phyloP scores from a whole-genome alignment of 2,113 vertebrate genomes.

The Ovibos moschatus region DNA sequence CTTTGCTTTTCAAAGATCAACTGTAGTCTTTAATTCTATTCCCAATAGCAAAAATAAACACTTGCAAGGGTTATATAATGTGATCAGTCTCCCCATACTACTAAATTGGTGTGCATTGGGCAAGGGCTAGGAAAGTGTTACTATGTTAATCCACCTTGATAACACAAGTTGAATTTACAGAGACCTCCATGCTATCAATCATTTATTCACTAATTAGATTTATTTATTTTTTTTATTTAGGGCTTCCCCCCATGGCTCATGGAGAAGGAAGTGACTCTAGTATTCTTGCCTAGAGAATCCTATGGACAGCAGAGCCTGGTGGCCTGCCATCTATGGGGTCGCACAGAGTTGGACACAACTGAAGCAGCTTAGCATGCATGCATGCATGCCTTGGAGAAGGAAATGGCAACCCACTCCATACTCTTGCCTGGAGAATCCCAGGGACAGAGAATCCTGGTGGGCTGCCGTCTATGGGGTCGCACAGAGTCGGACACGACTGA shows the following conservation, averaged over 20 bases:
- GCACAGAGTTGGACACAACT: not conserved
- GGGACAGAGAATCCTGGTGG: not conserved
- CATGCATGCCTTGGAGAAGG: not conserved
- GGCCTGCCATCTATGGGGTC: not conserved
- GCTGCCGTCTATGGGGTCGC: not conserved
- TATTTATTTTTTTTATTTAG: not conserved
- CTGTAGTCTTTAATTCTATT: not conserved
- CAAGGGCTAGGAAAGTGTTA: not conserved
- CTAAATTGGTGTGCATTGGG: not conserved
- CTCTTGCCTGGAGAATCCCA: not conserved
- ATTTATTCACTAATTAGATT: not conserved
- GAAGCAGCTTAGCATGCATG: not conserved
- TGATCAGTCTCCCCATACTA: not conserved
- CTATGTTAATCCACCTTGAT: not conserved
- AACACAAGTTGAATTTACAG: not conserved
- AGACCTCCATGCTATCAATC: not conserved
- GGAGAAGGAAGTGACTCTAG: not conserved
- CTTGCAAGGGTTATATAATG: not conserved
- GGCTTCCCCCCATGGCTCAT: not conserved
- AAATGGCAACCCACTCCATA: not conserved
- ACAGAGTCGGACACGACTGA: not conserved
- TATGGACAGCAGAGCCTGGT: not conserved
- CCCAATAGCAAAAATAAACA: not conserved
- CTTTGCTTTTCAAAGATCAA: not conserved
- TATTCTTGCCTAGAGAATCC: not conserved